Evolutionary conservation across 2,113 vertebrate species (phyloP), one percentile per base, ranked within the genome.

Genomic region (Lepus americanus): DNA sequence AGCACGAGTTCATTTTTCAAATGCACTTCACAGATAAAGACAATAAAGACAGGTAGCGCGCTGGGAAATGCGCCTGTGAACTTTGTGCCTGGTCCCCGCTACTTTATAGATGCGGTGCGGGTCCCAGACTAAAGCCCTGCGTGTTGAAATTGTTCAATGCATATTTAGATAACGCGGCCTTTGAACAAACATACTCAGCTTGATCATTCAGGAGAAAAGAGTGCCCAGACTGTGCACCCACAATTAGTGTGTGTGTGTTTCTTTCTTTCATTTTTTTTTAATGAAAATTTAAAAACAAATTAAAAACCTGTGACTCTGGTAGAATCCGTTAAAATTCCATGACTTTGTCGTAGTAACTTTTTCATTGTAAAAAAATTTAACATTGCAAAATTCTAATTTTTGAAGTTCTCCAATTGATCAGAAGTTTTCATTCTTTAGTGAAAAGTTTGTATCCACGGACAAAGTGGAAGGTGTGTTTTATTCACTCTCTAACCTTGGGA

Each of bases 241-340:
- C 90, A 97, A 97, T 96, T 97, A 97, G 96, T 97, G 98, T 98
- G 80, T 76, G 44, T 86, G 89, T 77, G 16, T 76, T 93, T 20
- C 31, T 59, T 70, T 36, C 39, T 88, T 83, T 17, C 39, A 20
- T 25, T 19, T 66, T 23, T 79, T 79, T 64, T 5, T 55, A 44
- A 44, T 44, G 44, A 44, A 44, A 39, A 36, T 67, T 20, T 61
- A 61, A 70, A 92, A 55, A 85, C 93, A 95, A 96, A 91, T 95
- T 95, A 96, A 97, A 98, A 98, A 85, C 87, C 73, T 89, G 33
- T 76, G 53, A 94, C 80, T 93, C 94, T 92, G 90, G 61, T 44
- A 79, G 95, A 94, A 95, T 97, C 97, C 95, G 95, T 97, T 97
- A 92, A 97, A 98, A 98, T 97, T 96, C 51, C 97, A 74, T 61